Evolutionary conservation across 2,888 invertebrate species (phyloP).

Genomic region (Adelphocoris suturalis): DNA sequence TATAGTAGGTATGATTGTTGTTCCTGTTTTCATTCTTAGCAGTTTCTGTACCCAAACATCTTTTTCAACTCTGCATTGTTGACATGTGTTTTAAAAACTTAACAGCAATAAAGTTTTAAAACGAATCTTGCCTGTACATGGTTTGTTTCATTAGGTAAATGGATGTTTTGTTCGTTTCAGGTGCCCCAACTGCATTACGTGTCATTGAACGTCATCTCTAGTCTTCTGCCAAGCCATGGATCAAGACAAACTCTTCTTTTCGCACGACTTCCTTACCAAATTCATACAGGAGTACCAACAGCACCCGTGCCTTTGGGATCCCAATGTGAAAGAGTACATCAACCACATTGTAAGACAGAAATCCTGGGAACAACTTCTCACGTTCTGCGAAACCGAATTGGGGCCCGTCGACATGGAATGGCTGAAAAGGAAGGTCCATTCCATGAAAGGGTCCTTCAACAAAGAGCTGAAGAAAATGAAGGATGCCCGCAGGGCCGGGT

Average conservation of each 20-base stretch:
- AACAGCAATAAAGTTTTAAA: too few species aligned
- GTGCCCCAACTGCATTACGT: background rate
- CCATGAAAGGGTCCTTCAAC: constrained; percentile 16
- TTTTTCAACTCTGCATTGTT: too few species aligned
- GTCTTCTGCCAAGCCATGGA: background rate
- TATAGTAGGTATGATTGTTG: too few species aligned
- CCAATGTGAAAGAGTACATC: background rate
- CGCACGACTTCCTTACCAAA: background rate
- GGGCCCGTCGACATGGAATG: background rate
- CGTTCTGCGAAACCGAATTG: background rate
- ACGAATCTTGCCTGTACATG: too few species aligned
- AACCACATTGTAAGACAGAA: background rate
- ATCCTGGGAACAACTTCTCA: background rate
- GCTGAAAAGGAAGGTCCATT: constrained; percentile 11
- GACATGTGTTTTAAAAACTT: too few species aligned
- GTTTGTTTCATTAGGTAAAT: background rate
- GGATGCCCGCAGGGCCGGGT: background rate
- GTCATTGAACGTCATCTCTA: background rate
- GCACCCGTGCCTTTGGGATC: background rate
- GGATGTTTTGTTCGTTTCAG: background rate
- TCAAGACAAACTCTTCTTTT: background rate
- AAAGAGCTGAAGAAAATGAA: constrained; percentile 19
- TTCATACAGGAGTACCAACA: background rate
- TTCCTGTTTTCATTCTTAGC: too few species aligned
- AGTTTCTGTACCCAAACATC: too few species aligned